These are phyloP conservation scores for Philopotamus ludificatus DNA, from an alignment of 1,140 invertebrate species.

Conservation along the genomic window DNA sequence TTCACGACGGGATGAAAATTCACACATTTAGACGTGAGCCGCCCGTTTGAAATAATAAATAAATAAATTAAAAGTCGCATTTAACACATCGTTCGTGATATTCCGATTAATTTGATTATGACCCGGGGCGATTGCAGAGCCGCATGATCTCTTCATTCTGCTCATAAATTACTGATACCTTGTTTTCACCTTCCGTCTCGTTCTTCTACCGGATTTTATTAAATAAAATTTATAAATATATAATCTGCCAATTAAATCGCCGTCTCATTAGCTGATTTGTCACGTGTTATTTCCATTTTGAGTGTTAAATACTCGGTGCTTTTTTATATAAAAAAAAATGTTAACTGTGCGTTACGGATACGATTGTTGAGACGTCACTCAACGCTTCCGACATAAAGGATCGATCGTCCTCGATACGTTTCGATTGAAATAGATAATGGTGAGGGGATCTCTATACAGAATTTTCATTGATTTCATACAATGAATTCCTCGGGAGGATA, in stretches of 20 bases:
- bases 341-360: slow-evolving; percentile 22
- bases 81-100: slow-evolving; percentile 26
- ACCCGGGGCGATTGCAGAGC: slow-evolving; percentile 6
- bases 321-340: no score
- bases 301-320: no score
- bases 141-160: slow-evolving; percentile 9
- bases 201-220: neutral
- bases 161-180: slow-evolving; percentile 18
- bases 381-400: slow-evolving; percentile 21
- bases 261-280: no score
- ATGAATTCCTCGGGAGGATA: slow-evolving; percentile 10
- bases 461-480: slow-evolving; percentile 39
- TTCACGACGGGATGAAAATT: no score
- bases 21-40: neutral
- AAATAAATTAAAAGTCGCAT: slow-evolving; percentile 12
- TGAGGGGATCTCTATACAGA: slow-evolving; percentile 27
- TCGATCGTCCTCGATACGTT: slow-evolving; percentile 35
- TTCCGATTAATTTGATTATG: slow-evolving; percentile 23
- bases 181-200: slow-evolving; percentile 5
- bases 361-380: slow-evolving; percentile 17
- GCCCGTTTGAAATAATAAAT: neutral
- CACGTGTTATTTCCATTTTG: no score
- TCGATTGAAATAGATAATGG: slow-evolving; percentile 39
- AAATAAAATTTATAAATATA: no score
- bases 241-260: no score